These are phyloP conservation scores for Tonatia bakeri DNA, from an alignment of 2,113 vertebrate genomes.

Conservation along the genomic window DNA sequence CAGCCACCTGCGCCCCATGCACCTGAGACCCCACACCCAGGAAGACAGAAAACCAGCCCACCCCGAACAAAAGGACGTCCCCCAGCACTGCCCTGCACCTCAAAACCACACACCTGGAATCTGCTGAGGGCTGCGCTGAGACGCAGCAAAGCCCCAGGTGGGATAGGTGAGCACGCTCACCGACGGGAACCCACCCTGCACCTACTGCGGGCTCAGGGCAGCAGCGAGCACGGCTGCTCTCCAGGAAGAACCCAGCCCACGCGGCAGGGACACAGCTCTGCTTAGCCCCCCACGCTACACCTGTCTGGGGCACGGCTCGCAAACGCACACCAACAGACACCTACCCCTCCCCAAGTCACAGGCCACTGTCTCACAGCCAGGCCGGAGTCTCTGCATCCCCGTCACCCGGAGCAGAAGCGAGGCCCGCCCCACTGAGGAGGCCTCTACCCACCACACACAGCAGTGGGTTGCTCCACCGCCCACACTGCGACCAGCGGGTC, in stretches of 20 bases:
- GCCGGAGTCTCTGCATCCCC: too few relatives aligned
- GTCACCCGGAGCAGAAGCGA: not conserved
- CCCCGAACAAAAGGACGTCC: not conserved
- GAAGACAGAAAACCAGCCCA: fast-evolving
- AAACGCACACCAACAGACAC: not conserved
- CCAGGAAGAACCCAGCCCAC: too few relatives aligned
- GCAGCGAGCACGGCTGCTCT: not conserved
- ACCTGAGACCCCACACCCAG: not conserved
- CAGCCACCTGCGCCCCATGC: fast-evolving
- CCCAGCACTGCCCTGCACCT: too few relatives aligned
- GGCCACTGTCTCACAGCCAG: too few relatives aligned
- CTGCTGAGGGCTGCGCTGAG: fast-evolving
- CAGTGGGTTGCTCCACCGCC: not conserved
- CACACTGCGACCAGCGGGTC: fast-evolving
- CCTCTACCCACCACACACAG: not conserved
- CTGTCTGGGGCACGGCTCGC: too few relatives aligned
- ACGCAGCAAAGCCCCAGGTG: not conserved
- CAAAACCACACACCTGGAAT: not conserved
- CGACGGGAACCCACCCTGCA: fast-evolving
- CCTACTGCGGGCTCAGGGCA: fast-evolving
- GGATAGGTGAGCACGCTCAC: not conserved
- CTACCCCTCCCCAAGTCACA: too few relatives aligned
- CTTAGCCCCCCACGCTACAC: fast-evolving
- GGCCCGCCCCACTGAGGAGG: not conserved
- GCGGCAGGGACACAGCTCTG: not conserved